Evolutionary conservation across 92 coral and sea anemone genomes (phyloP), one percentile per base, ranked within the genome.

Genomic region (Umimayanthus chanpuru): DNA sequence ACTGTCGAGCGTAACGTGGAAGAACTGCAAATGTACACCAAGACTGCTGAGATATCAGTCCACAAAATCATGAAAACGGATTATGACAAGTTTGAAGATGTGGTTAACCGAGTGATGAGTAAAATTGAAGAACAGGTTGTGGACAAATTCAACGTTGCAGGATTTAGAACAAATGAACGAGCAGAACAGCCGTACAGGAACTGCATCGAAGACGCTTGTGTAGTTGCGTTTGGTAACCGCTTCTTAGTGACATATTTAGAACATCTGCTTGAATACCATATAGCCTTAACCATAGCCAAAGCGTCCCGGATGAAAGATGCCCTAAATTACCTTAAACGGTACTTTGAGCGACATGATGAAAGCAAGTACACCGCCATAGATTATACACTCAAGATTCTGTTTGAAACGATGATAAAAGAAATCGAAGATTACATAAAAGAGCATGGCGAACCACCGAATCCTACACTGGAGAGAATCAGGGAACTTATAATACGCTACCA

Each of bases 231-330:
- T 2, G 92, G 85, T 15, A 94, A 91, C 47, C 92, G 99, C 49
- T 92, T 86, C 85, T 76, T 90, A 3, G 90, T 97, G 81, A 95
- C 99, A 16, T 95, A 90, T 74, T 87, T 96, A 1, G 96, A 92
- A 72, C 98, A 95, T 25, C 88, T 97, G 30, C 91, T 93, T 0
- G 92, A 90, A 29, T 97, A 95, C 86, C 92, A 97, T 77, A 85
- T 90, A 25, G 94, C 98, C 6, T 81, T 97, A 77, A 92, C 92
- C 80, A 94, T 97, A 82, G 96, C 94, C 77, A 88, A 89, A 23
- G 95, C 90, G 65, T 88, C 96, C 7, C 92, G 97, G 26, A 85
- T 92, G 88, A 89, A 90, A 88, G 98, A 97, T 82, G 99, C 98
- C 3, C 32, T 88, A 70, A 84, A 78, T 21, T 82, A 89, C 39